Conservation (phyloP, 2,113 vertebrate species). For the Crotalus helleri region DNA sequence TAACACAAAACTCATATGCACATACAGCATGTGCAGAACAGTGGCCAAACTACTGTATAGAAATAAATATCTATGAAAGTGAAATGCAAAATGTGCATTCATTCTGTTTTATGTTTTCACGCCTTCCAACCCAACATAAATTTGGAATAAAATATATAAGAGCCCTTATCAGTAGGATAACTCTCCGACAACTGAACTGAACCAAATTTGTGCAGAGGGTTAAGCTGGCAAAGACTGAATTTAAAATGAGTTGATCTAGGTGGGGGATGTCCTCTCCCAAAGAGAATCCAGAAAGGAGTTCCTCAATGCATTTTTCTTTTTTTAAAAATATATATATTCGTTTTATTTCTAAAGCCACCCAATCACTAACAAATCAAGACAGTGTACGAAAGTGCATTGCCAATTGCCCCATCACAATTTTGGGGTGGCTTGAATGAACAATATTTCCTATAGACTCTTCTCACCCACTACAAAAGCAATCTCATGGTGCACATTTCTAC, state of each 20-base stretch:
- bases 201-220: background rate
- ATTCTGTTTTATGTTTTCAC: background rate
- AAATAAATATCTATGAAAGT: background rate
- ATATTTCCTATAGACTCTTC: background rate
- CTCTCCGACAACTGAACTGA: background rate
- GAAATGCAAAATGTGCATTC: background rate
- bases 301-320: background rate
- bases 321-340: background rate
- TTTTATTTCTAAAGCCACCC: background rate
- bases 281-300: background rate
- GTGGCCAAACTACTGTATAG: background rate
- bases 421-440: background rate
- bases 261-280: background rate
- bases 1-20: background rate
- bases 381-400: background rate
- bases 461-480: background rate
- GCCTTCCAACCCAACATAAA: background rate
- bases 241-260: background rate
- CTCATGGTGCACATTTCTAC: background rate
- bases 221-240: background rate
- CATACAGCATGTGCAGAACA: background rate
- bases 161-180: background rate
- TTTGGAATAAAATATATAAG: background rate
- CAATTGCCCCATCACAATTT: background rate
- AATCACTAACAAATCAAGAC: background rate